These are phyloP conservation scores for Lepidurus apus DNA, from an alignment of 1,140 invertebrate genomes.

Conservation along the genomic window DNA sequence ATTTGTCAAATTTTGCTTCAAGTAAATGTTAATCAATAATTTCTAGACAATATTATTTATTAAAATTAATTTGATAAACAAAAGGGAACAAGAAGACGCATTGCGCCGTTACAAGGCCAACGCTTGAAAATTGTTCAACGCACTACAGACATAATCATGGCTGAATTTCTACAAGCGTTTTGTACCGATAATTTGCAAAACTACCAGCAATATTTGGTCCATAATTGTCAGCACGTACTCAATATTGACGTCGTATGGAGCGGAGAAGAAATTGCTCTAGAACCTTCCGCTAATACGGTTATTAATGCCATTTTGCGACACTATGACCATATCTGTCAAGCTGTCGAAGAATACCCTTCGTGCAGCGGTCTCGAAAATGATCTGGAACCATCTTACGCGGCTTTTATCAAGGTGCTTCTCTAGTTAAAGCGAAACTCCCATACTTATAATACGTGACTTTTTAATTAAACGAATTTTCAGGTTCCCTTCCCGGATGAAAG, in stretches of 20 bases:
- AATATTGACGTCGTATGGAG: background rate
- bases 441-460: too few species aligned
- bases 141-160: background rate
- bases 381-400: background rate
- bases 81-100: background rate
- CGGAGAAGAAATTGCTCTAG: background rate
- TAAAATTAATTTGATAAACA: too few species aligned
- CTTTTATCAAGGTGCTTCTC: too few species aligned
- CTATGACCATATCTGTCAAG: background rate
- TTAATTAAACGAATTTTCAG: background rate
- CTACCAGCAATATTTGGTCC: background rate
- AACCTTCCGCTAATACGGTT: background rate
- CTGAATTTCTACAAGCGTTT: background rate
- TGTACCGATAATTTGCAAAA: background rate
- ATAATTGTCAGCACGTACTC: background rate
- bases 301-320: background rate
- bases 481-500: background rate
- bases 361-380: background rate
- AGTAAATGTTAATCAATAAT: background rate
- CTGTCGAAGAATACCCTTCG: background rate
- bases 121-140: background rate
- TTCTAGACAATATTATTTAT: too few species aligned
- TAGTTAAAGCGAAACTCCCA: too few species aligned
- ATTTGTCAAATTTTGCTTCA: background rate
- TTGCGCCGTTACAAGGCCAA: background rate